Evolutionary conservation across 2,888 invertebrate genomes (phyloP).

Genomic region (Drosophila atripex): DNA sequence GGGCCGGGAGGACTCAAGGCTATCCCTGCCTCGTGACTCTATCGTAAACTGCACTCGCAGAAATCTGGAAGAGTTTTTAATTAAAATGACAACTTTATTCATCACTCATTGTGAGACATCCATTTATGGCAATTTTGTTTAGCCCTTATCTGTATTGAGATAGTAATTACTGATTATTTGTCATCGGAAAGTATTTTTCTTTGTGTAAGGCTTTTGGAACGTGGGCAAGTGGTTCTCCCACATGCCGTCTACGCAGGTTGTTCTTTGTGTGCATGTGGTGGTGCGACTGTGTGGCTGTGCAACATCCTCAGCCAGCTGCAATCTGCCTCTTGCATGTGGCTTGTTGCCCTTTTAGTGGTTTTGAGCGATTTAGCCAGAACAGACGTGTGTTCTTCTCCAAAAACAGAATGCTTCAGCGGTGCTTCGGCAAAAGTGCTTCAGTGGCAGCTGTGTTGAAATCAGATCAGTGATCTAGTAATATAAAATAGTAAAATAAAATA

Average conservation of each 20-base stretch:
- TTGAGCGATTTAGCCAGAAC: slow-evolving; percentile 26
- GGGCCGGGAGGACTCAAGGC: slow-evolving; percentile 25
- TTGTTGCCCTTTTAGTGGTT: slow-evolving; percentile 39
- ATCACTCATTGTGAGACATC: neutral
- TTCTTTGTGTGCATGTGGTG: slow-evolving; percentile 19
- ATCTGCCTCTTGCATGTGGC: slow-evolving; percentile 6
- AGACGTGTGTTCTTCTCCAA: slow-evolving; percentile 35
- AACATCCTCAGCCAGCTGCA: slow-evolving; percentile 28
- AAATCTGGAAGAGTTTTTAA: neutral
- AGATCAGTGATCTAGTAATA: slow-evolving; percentile 28
- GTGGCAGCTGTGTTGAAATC: slow-evolving; percentile 6
- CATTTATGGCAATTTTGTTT: neutral
- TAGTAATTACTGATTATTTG: neutral
- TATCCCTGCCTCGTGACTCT: slow-evolving; percentile 26
- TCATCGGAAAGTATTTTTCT: slow-evolving; percentile 1
- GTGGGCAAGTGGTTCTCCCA: slow-evolving; percentile 69
- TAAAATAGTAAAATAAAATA: slow-evolving; percentile 23
- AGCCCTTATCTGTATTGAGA: neutral
- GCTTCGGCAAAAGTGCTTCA: slow-evolving; percentile 6
- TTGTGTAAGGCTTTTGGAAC: slow-evolving; percentile 28
- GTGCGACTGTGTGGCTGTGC: slow-evolving; percentile 26
- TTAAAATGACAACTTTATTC: neutral
- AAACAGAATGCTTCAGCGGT: slow-evolving; percentile 30
- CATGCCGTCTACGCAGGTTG: slow-evolving; percentile 66
- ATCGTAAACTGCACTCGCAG: slow-evolving; percentile 9